These are phyloP conservation scores for Empidonax traillii DNA, from an alignment of 2,113 vertebrate genomes.

Conservation along the genomic window DNA sequence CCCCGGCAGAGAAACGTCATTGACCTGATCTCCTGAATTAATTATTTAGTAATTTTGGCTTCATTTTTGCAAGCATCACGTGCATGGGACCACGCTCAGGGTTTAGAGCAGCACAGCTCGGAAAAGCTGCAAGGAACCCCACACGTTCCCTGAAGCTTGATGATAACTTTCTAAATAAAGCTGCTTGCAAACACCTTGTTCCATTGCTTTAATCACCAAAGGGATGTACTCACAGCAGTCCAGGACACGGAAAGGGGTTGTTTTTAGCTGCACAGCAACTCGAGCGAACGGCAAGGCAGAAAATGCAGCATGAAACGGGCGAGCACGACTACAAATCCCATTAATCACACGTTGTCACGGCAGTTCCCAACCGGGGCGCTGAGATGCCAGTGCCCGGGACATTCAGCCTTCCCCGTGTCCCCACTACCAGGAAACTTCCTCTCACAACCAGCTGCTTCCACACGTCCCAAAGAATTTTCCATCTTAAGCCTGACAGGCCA, in stretches of 20 bases:
- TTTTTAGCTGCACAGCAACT: rapidly evolving
- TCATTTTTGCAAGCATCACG: not conserved
- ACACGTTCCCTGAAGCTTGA: rapidly evolving
- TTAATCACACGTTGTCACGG: not conserved
- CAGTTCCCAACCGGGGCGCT: rapidly evolving
- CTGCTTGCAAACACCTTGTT: not conserved
- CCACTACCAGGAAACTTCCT: not conserved
- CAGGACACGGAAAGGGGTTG: rapidly evolving
- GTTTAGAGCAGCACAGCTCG: rapidly evolving
- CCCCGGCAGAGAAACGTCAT: not conserved
- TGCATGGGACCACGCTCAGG: rapidly evolving
- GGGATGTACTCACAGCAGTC: not conserved
- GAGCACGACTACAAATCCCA: not conserved
- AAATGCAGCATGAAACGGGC: rapidly evolving
- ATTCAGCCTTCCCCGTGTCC: not conserved
- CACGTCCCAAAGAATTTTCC: not conserved
- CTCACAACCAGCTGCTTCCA: not conserved
- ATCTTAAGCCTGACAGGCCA: not conserved
- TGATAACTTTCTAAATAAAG: not conserved
- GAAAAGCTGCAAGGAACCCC: not conserved
- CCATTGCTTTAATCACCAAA: not conserved
- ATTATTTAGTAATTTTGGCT: not conserved
- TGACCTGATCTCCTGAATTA: rapidly evolving
- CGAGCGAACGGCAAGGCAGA: not conserved
- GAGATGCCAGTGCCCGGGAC: not conserved